Conservation (phyloP, 1,140 invertebrate species). For the Choristoneura fumiferana region DNA sequence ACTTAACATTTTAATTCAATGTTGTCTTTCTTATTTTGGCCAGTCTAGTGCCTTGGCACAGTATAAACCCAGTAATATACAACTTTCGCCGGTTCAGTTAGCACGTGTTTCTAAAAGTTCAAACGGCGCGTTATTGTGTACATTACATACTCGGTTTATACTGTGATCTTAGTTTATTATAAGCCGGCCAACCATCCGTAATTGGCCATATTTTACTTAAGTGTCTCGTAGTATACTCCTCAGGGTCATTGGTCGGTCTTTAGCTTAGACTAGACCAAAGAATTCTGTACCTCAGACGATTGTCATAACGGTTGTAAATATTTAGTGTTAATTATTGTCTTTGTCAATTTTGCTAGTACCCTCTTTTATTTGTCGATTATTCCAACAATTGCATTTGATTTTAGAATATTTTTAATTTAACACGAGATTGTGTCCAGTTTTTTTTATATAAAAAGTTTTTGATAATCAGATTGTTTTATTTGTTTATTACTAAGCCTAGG, state of each 20-base stretch:
- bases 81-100: no score
- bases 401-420: conserved; percentile 8
- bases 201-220: no score
- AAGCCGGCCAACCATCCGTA: no score
- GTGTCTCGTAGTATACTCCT: no score
- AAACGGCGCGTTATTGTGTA: no score
- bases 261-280: conserved; percentile 4
- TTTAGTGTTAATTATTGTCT: neutral
- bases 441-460: conserved; percentile 3
- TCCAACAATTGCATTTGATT: conserved; percentile 14
- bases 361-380: neutral
- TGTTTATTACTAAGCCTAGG: neutral
- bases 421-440: conserved; percentile 4
- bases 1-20: no score
- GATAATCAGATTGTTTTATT: neutral
- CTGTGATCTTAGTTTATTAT: no score
- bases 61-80: no score
- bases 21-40: no score
- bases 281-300: neutral
- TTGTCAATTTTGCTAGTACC: neutral
- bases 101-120: no score
- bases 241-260: neutral
- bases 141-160: no score
- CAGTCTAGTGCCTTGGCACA: no score
- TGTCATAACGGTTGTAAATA: conserved; percentile 5